Percentiles rank a stretch among this genome's conserved stretches.
phyloP scores from a whole-genome alignment of 2,113 vertebrate species.

The Triplophysa dalaica region DNA sequence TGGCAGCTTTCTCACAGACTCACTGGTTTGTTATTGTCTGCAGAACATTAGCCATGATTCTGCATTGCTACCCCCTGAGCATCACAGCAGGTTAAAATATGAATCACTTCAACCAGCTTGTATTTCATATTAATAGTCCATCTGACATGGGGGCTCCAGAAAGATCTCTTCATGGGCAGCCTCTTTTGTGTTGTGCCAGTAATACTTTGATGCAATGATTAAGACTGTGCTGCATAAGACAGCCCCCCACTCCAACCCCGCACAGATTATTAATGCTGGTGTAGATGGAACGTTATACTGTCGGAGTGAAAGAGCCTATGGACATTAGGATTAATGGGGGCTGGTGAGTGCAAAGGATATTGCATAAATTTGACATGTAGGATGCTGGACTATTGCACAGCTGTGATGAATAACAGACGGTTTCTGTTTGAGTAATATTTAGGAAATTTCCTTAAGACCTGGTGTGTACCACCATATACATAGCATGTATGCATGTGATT shows the following conservation, averaged over 20 bases:
- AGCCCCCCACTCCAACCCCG: conserved; percentile 13
- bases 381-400: conserved; percentile 24
- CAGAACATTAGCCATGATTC: conserved; percentile 3
- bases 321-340: conserved; percentile 51
- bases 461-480: background rate
- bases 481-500: no score
- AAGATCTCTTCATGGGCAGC: conserved; percentile 41
- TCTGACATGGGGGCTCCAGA: conserved; percentile 51
- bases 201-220: conserved; percentile 50
- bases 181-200: conserved; percentile 40
- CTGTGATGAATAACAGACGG: conserved; percentile 49
- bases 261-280: conserved; percentile 50
- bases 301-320: conserved; percentile 24
- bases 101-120: conserved; percentile 43
- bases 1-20: conserved; percentile 9
- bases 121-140: conserved; percentile 53
- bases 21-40: conserved; percentile 14
- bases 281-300: conserved; percentile 44
- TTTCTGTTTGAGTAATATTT: conserved; percentile 1
- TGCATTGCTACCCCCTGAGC: conserved; percentile 7
- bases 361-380: conserved; percentile 15
- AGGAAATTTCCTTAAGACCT: background rate
- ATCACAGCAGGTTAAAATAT: conserved; percentile 49
- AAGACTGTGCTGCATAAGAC: conserved; percentile 45
- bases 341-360: conserved; percentile 45